Evolutionary conservation across 2,888 invertebrate genomes (phyloP).

Genomic region (Tridacna gigas): DNA sequence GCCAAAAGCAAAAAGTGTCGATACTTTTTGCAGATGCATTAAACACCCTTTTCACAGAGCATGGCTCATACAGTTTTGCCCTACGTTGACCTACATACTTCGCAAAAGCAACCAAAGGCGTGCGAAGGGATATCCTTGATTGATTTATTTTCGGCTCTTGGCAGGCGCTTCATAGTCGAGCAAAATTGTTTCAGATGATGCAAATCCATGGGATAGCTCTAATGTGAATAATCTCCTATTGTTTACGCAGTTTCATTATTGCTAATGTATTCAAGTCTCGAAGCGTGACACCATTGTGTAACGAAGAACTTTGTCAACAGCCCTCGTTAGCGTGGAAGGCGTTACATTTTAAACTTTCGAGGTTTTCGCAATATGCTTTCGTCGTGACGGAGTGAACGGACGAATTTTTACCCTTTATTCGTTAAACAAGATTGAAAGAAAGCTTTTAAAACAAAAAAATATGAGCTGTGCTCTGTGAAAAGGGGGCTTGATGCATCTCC

Average conservation of each 20-base stretch:
- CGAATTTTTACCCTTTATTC: too few relatives aligned
- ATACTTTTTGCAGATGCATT: too few relatives aligned
- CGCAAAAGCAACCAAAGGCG: too few relatives aligned
- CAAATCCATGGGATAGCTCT: constrained; percentile 6
- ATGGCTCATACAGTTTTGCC: too few relatives aligned
- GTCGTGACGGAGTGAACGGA: too few relatives aligned
- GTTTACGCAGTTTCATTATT: constrained; percentile 7
- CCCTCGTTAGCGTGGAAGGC: background rate
- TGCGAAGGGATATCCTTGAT: background rate
- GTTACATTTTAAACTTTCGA: background rate
- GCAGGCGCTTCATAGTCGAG: background rate
- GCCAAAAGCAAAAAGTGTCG: too few relatives aligned
- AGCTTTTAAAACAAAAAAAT: too few relatives aligned
- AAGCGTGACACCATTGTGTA: constrained; percentile 25
- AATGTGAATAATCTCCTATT: constrained; percentile 1
- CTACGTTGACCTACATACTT: too few relatives aligned
- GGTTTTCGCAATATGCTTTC: background rate
- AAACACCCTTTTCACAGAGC: too few relatives aligned
- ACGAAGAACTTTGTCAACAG: background rate
- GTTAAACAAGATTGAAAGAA: too few relatives aligned
- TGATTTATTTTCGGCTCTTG: constrained; percentile 5
- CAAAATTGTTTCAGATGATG: constrained; percentile 1
- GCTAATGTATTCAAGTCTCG: background rate
- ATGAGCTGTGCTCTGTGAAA: too few relatives aligned
- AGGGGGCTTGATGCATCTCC: too few relatives aligned